A percentile compares a stretch with the other conserved stretches of the same genome.
These are phyloP conservation scores for Polietes domitor DNA, from an alignment of 2,888 invertebrate genomes.

Conservation along the genomic window DNA sequence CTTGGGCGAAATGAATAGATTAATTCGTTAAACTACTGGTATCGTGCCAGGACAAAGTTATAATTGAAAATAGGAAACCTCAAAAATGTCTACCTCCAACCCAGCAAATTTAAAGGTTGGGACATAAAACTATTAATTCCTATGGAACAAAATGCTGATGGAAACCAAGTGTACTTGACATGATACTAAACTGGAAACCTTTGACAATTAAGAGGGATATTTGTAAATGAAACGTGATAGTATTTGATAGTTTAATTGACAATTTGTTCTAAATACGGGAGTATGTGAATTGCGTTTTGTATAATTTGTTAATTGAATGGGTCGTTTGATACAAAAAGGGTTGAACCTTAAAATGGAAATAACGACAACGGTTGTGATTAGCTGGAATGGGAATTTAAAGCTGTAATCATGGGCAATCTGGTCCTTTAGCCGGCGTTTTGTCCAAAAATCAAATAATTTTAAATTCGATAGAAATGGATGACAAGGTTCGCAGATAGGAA, in stretches of 20 bases:
- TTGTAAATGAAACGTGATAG: not conserved
- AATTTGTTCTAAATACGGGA: not conserved
- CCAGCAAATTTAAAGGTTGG: not conserved
- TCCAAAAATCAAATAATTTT: no score
- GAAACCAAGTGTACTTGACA: not conserved
- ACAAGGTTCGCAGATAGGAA: no score
- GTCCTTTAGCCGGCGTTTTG: no score
- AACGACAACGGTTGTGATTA: no score
- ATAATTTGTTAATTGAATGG: not conserved
- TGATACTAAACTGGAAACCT: not conserved
- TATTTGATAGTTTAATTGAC: constrained; percentile 6
- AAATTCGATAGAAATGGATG: no score
- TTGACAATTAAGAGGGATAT: not conserved
- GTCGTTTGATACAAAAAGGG: not conserved
- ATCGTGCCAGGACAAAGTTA: not conserved
- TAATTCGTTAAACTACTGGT: not conserved
- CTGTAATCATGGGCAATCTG: no score
- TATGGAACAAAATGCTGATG: not conserved
- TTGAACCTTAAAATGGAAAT: not conserved
- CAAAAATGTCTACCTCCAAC: not conserved
- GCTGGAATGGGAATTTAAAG: no score
- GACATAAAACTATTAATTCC: not conserved
- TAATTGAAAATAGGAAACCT: constrained; percentile 8
- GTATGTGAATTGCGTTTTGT: not conserved
- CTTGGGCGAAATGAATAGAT: not conserved